Conservation (phyloP, 1,140 invertebrate species). For the Bathynomus jamesi region DNA sequence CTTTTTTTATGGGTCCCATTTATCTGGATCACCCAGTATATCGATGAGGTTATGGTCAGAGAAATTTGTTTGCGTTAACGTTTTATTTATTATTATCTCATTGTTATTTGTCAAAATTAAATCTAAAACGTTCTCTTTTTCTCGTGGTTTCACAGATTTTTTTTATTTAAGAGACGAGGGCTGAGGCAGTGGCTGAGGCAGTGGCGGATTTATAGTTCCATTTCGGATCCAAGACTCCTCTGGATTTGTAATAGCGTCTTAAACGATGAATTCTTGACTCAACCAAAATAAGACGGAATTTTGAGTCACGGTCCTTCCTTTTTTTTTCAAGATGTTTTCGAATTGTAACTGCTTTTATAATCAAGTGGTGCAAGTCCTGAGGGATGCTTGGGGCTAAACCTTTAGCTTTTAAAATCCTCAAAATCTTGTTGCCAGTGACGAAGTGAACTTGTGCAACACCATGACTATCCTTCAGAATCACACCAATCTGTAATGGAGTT, state of each 20-base stretch:
- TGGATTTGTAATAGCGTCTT: conserved; percentile 97
- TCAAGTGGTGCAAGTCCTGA: conserved; percentile 96
- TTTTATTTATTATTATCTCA: too few relatives aligned
- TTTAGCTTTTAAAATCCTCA: conserved; percentile 94
- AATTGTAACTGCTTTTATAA: conserved; percentile 98
- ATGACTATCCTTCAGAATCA: conserved; percentile 96
- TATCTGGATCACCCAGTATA: too few relatives aligned
- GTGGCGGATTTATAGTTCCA: conserved; percentile 99
- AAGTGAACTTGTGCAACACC: conserved; percentile 97
- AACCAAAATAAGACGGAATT: conserved; percentile 96
- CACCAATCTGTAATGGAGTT: conserved; percentile 99
- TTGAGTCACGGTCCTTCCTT: conserved; percentile 94
- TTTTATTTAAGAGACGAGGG: conserved; percentile 83
- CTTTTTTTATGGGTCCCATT: too few relatives aligned
- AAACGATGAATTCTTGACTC: conserved; percentile 97
- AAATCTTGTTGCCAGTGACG: conserved; percentile 96
- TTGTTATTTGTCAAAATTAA: too few relatives aligned
- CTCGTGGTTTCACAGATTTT: too few relatives aligned
- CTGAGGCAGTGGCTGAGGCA: too few relatives aligned
- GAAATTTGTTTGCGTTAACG: too few relatives aligned
- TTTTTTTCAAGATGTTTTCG: conserved; percentile 97
- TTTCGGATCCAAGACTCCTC: conserved; percentile 85
- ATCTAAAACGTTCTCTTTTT: too few relatives aligned
- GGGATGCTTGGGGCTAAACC: conserved; percentile 92
- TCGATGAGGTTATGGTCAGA: too few relatives aligned